A percentile compares a stretch with the other conserved stretches of the same genome.
phyloP scores from a whole-genome alignment of 2,888 invertebrate genomes.

The Rhamnusium bicolor region DNA sequence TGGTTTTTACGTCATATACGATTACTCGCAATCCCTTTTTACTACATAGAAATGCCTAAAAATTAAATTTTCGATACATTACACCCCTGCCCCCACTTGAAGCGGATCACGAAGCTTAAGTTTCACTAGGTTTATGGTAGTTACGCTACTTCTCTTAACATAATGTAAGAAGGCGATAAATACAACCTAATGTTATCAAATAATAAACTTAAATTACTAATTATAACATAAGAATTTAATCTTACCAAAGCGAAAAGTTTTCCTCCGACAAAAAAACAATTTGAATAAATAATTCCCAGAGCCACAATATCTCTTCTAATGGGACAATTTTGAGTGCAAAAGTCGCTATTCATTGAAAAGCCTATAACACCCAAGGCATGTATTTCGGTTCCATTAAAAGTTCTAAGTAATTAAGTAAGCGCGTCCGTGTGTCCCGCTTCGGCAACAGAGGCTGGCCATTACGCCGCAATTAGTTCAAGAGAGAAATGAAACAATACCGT shows the following conservation, averaged over 20 bases:
- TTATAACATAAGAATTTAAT: neutral
- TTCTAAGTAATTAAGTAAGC: slow-evolving; percentile 37
- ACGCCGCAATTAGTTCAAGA: slow-evolving; percentile 21
- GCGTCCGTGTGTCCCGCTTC: slow-evolving; percentile 11
- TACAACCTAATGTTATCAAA: neutral
- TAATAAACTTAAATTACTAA: neutral
- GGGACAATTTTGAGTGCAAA: slow-evolving; percentile 25
- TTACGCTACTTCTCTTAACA: too few relatives aligned
- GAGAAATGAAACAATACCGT: slow-evolving; percentile 12
- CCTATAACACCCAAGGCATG: slow-evolving; percentile 36
- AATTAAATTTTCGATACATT: too few relatives aligned
- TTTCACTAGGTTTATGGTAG: too few relatives aligned
- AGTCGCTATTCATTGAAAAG: slow-evolving; percentile 28
- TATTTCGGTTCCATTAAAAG: slow-evolving; percentile 40
- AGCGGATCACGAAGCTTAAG: too few relatives aligned
- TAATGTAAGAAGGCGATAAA: too few relatives aligned
- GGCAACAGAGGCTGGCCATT: slow-evolving; percentile 21
- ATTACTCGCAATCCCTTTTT: too few relatives aligned
- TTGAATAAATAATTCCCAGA: slow-evolving; percentile 11
- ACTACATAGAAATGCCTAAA: too few relatives aligned
- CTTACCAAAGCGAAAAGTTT: neutral
- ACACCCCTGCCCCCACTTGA: too few relatives aligned
- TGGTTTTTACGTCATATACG: too few relatives aligned
- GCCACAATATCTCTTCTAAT: neutral
- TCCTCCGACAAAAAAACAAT: neutral